phyloP scores from a whole-genome alignment of 2,888 invertebrate genomes.

The Eupeodes luniger region DNA sequence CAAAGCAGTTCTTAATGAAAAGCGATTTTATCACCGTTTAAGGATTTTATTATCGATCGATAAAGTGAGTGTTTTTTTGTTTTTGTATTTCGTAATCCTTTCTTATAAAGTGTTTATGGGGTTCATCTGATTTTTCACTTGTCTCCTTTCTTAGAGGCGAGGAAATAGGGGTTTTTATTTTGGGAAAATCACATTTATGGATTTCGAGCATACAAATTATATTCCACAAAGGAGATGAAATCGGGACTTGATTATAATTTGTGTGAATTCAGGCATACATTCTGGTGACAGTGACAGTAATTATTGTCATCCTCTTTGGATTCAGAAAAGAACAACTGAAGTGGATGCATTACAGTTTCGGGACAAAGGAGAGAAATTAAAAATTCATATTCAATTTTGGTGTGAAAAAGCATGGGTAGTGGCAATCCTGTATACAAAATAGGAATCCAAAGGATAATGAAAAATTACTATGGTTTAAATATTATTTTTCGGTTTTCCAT shows the following conservation, averaged over 20 bases:
- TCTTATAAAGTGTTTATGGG: background rate
- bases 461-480: background rate
- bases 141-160: too few relatives aligned
- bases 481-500: background rate
- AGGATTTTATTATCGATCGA: constrained; percentile 24
- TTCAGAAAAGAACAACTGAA: background rate
- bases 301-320: background rate
- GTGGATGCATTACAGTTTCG: background rate
- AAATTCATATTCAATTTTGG: background rate
- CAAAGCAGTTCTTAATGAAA: constrained; percentile 48
- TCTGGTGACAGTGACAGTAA: background rate
- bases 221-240: background rate
- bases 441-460: background rate
- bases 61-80: constrained; percentile 10
- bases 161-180: too few relatives aligned
- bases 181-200: too few relatives aligned
- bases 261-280: background rate
- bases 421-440: background rate
- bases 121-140: constrained; percentile 6
- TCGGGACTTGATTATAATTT: background rate
- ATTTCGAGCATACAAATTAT: background rate
- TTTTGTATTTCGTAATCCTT: background rate
- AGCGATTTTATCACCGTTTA: constrained; percentile 27
- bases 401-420: background rate
- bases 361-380: background rate